Evolutionary conservation across 2,888 invertebrate species (phyloP), one percentile per base, ranked within the genome.

Genomic region (Cybosia mesomella): DNA sequence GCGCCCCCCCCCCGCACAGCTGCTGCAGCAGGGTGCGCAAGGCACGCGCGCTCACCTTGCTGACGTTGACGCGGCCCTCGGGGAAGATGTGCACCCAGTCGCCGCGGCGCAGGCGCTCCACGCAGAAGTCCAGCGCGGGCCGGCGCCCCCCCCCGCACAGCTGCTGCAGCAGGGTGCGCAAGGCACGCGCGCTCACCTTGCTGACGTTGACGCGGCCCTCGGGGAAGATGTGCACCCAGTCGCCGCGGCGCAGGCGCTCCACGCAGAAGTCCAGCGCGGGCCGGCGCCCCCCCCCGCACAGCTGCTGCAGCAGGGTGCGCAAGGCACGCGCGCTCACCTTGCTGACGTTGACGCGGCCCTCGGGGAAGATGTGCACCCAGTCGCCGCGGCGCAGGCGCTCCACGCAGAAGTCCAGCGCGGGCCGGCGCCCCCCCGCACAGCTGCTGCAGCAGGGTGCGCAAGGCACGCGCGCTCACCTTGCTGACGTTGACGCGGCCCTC

Each of bases 1-100:
- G 92, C 98, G 97, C 68, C 99, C 98, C n/a, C n/a, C n/a, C n/a
- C n/a, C n/a, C n/a, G 96, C 97, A 57, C 99, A 99, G 83, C 99
- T n/a, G n/a, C n/a, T n/a, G n/a, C n/a, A n/a, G n/a, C n/a, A n/a
- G n/a, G n/a, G n/a, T n/a, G n/a, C n/a, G n/a, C n/a, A n/a, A n/a
- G n/a, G n/a, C n/a, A n/a, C n/a, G n/a, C n/a, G n/a, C n/a, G n/a
- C 10, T 2, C 43, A 68, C 67, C 91, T 98, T 97, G 64, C 96
- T 97, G 64, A 92, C 92, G 87, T 99, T 99, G 21, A 99, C 98
- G 94, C 97, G 97, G 76, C 99, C 99, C 95, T 99, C 99, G 2
- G 99, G 99, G 95, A 99, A 99, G 70, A 99, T 96, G 91, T 98
- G 98, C 72, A 99, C 97, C 99, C 99, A 99, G 82, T 97, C 97